These are phyloP conservation scores for Papilio gigon DNA, from an alignment of 2,888 invertebrate genomes.

Conservation along the genomic window DNA sequence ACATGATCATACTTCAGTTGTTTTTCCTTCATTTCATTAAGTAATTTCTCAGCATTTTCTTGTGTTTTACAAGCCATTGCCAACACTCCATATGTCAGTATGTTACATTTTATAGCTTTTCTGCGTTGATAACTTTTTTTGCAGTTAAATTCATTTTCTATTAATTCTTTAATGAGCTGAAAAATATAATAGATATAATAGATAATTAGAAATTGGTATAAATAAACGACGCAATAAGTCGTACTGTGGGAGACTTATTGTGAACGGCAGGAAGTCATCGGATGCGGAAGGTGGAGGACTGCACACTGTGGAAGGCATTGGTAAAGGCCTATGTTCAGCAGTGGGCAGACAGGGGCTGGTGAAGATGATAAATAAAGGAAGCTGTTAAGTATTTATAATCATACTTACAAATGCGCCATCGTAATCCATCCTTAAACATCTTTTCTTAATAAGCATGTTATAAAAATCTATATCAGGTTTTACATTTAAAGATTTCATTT, in stretches of 20 bases:
- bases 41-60: constrained; percentile 84
- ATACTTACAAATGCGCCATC: constrained; percentile 86
- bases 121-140: constrained; percentile 63
- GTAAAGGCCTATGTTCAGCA: too few relatives aligned
- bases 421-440: constrained; percentile 87
- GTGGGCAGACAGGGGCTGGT: too few relatives aligned
- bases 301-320: too few relatives aligned
- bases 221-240: not conserved
- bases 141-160: constrained; percentile 70
- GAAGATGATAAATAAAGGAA: not conserved
- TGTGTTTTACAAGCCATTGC: constrained; percentile 88
- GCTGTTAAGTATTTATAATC: not conserved
- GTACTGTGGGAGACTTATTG: too few relatives aligned
- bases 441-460: constrained; percentile 92
- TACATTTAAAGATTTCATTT: constrained; percentile 83
- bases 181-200: constrained; percentile 49
- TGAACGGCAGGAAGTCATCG: too few relatives aligned
- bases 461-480: constrained; percentile 91
- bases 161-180: constrained; percentile 81
- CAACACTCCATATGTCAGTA: constrained; percentile 93
- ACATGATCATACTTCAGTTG: constrained; percentile 81
- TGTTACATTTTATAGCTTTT: constrained; percentile 84
- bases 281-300: too few relatives aligned
- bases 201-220: not conserved
- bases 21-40: constrained; percentile 86